Percentiles rank a stretch among this genome's conserved stretches.
Evolutionary conservation across 1,140 invertebrate species (phyloP).

Genomic region (Drosophila nigrodunni): DNA sequence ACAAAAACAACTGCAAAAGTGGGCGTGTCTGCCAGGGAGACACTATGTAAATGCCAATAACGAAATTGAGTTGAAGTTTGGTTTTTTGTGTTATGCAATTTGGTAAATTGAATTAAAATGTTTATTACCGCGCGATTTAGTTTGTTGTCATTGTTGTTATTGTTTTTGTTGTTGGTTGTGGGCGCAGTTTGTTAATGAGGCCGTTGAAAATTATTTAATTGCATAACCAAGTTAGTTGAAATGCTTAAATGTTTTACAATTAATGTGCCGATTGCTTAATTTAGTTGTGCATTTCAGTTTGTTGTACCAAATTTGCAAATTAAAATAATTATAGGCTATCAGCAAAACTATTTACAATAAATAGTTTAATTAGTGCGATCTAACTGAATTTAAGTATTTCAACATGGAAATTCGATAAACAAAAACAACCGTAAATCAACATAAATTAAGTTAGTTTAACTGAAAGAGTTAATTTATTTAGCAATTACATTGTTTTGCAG

Average conservation of each 20-base stretch:
- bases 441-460: not conserved
- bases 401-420: not conserved
- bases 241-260: conserved; percentile 24
- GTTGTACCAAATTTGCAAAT: conserved; percentile 36
- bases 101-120: conserved; percentile 81
- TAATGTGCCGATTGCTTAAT: conserved; percentile 2
- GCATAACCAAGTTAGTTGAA: conserved; percentile 40
- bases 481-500: not conserved
- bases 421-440: not conserved
- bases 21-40: conserved; percentile 2
- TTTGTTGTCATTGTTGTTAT: conserved; percentile 51
- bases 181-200: conserved; percentile 63
- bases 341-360: not conserved
- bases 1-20: conserved; percentile 25
- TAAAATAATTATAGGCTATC: conserved; percentile 28
- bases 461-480: not conserved
- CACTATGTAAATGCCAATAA: conserved; percentile 59
- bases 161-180: conserved; percentile 36
- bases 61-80: conserved; percentile 80
- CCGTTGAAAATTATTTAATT: conserved; percentile 69
- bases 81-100: conserved; percentile 70
- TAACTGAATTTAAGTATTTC: not conserved
- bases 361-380: not conserved
- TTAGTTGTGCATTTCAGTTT: conserved; percentile 1
- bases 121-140: conserved; percentile 65